These are phyloP conservation scores for Onchidella celtica DNA, from an alignment of 2,888 invertebrate species.

Conservation along the genomic window DNA sequence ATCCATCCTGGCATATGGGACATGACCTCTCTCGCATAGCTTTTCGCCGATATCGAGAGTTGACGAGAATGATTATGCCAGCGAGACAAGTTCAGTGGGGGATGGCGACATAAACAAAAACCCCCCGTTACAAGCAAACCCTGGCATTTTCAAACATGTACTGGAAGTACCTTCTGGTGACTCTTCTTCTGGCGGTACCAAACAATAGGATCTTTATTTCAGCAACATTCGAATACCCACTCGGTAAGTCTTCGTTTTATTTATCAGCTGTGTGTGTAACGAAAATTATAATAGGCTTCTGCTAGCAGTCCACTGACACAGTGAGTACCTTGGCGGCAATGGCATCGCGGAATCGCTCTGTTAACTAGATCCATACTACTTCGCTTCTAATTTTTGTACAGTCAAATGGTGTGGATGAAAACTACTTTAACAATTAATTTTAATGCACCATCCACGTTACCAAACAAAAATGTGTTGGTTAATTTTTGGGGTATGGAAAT, in stretches of 20 bases:
- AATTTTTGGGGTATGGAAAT: too few species aligned
- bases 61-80: constrained; percentile 51
- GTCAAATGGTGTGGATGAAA: too few species aligned
- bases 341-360: too few species aligned
- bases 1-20: constrained; percentile 7
- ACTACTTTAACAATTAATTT: too few species aligned
- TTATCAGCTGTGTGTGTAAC: too few species aligned
- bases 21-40: background rate
- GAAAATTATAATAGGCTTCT: too few species aligned
- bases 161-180: constrained; percentile 44
- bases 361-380: too few species aligned
- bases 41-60: constrained; percentile 24
- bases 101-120: constrained; percentile 34
- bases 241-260: constrained; percentile 18
- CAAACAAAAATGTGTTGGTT: too few species aligned
- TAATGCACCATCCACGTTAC: too few species aligned
- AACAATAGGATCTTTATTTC: constrained; percentile 27
- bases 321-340: too few species aligned
- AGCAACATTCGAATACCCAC: constrained; percentile 2
- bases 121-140: background rate
- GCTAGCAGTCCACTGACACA: too few species aligned
- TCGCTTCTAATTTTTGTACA: too few species aligned
- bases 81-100: constrained; percentile 29
- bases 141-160: constrained; percentile 44
- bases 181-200: constrained; percentile 37